phyloP scores from a whole-genome alignment of 2,113 vertebrate genomes.

The Ifrita kowaldi region DNA sequence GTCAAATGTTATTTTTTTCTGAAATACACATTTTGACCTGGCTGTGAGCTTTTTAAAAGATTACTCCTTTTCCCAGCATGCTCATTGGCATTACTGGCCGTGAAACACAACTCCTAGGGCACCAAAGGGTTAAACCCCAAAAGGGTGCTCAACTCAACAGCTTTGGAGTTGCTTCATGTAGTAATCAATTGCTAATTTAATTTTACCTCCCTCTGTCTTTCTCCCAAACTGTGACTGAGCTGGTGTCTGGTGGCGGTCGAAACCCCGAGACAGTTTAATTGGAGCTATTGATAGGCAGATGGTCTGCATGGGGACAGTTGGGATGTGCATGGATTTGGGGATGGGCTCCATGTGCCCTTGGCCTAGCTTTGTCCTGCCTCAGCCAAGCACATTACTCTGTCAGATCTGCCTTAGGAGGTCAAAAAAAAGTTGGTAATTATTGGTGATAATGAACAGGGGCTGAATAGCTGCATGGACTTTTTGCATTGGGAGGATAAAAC shows the following conservation, averaged over 20 bases:
- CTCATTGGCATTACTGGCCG: neutral
- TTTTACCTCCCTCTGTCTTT: neutral
- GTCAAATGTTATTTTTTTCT: neutral
- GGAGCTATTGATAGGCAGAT: slow-evolving; percentile 24
- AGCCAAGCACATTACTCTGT: neutral
- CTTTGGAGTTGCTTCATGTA: neutral
- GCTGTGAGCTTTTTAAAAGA: neutral
- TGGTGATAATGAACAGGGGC: neutral
- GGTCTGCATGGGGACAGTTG: neutral
- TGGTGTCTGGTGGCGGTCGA: neutral
- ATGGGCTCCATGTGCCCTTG: neutral
- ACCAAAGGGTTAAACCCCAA: neutral
- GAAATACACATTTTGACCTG: neutral
- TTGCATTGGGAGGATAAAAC: neutral
- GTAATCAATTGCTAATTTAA: slow-evolving; percentile 43
- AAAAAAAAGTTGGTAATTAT: neutral
- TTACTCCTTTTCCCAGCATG: neutral
- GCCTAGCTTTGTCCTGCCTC: neutral
- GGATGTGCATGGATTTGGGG: neutral
- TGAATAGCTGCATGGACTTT: neutral
- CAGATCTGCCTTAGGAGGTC: neutral
- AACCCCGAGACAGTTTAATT: neutral
- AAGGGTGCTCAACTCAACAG: neutral
- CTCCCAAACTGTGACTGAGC: neutral
- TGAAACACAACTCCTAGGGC: neutral